Evolutionary conservation across 2,113 vertebrate genomes (phyloP).

Genomic region (Trematocara variabile): DNA sequence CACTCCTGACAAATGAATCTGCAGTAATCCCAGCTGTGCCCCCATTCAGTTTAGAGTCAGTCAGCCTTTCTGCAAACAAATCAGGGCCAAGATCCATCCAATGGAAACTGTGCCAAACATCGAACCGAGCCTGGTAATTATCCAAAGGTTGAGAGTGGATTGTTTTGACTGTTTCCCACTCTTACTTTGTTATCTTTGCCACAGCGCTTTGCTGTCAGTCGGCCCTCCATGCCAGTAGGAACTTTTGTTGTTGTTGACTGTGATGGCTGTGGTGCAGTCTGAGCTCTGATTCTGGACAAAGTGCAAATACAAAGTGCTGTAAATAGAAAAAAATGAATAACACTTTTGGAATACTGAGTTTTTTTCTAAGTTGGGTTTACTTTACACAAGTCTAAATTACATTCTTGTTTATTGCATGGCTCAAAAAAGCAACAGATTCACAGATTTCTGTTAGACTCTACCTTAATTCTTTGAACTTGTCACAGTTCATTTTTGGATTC

Average conservation of each 20-base stretch:
- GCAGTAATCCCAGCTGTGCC: not conserved
- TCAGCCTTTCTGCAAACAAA: not conserved
- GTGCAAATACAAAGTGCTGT: not conserved
- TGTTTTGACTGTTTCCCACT: not conserved
- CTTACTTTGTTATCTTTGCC: not conserved
- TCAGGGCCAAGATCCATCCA: not conserved
- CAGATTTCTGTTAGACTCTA: not conserved
- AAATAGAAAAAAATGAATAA: not conserved
- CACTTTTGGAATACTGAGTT: not conserved
- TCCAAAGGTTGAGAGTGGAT: not conserved
- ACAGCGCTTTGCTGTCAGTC: not conserved
- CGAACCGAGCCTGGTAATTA: not conserved
- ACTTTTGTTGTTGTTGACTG: not conserved
- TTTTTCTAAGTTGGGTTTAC: not conserved
- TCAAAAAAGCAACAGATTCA: not conserved
- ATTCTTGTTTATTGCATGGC: not conserved
- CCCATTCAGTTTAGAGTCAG: not conserved
- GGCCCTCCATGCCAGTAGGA: not conserved
- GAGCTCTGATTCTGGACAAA: not conserved
- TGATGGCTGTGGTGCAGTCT: not conserved
- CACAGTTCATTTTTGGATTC: not conserved
- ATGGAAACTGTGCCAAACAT: slow-evolving; percentile 4
- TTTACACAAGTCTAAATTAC: not conserved
- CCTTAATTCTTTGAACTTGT: not conserved
- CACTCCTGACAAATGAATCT: slow-evolving; percentile 8